A percentile compares a stretch with the other conserved stretches of the same genome.
phyloP scores from a whole-genome alignment of 2,797 vertebrate genomes.

The Decapterus maruadsi region DNA sequence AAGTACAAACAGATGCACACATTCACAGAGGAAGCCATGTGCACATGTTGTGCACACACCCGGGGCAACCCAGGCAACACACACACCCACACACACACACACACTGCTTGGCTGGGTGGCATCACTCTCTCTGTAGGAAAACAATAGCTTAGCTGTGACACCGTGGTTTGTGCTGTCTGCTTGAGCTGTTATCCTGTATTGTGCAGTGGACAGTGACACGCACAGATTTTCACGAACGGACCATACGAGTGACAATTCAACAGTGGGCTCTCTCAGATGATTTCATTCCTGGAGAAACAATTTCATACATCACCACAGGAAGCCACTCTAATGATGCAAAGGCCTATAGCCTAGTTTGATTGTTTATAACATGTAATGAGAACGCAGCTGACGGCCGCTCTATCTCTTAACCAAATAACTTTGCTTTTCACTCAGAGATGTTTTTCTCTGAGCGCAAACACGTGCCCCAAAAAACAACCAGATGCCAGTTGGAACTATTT shows the following conservation, averaged over 20 bases:
- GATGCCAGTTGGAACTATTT: not conserved
- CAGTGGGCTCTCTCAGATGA: constrained; percentile 13
- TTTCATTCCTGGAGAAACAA: constrained; percentile 20
- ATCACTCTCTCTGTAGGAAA: constrained; percentile 52
- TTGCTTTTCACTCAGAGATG: not conserved
- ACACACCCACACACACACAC: constrained; percentile 20
- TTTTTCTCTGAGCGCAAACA: not conserved
- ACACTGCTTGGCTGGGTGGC: constrained; percentile 33
- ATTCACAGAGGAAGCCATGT: constrained; percentile 55
- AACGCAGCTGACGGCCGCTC: not conserved
- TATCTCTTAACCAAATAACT: not conserved
- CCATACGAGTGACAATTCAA: constrained; percentile 6
- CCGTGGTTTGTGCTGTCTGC: constrained; percentile 48
- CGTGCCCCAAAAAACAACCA: not conserved
- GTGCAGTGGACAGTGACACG: constrained; percentile 43
- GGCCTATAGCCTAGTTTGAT: not conserved
- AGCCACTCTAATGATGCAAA: not conserved
- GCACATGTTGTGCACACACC: constrained; percentile 46
- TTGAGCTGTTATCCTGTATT: constrained; percentile 54
- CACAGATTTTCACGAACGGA: constrained; percentile 33
- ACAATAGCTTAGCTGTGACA: constrained; percentile 49
- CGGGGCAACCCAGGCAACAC: constrained; percentile 40
- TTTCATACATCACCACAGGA: constrained; percentile 13
- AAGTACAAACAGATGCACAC: constrained; percentile 77
- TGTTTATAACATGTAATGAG: not conserved